Conservation (phyloP, 2,113 vertebrate species). For the Scalopus aquaticus region DNA sequence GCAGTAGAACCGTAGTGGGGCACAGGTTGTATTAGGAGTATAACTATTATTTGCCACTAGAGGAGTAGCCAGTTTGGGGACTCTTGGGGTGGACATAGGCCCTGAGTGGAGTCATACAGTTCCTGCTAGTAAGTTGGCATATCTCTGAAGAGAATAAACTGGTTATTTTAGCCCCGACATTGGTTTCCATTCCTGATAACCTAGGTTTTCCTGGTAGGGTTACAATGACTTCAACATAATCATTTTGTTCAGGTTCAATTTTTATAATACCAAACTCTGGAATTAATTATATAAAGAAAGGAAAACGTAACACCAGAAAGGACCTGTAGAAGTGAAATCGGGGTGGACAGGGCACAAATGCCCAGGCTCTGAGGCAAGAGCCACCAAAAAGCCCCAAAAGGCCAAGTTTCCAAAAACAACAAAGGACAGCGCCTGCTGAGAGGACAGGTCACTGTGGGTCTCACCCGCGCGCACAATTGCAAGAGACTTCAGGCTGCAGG, state of each 20-base stretch:
- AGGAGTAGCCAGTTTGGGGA: neutral
- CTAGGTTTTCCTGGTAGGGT: neutral
- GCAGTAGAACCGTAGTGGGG: neutral
- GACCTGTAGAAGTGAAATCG: neutral
- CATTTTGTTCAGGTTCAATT: neutral
- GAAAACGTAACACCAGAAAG: neutral
- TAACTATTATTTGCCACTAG: neutral
- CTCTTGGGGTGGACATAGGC: neutral
- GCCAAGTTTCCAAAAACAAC: too few relatives aligned
- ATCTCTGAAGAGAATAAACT: neutral
- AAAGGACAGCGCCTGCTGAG: too few relatives aligned
- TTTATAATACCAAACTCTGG: neutral
- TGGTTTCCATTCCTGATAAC: neutral
- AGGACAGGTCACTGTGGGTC: too few relatives aligned
- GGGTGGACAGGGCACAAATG: too few relatives aligned
- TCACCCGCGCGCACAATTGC: too few relatives aligned
- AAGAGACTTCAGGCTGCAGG: too few relatives aligned
- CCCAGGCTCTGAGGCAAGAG: too few relatives aligned
- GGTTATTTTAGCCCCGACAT: neutral
- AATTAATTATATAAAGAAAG: neutral
- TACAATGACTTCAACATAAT: neutral
- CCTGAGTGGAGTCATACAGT: neutral
- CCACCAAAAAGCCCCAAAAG: too few relatives aligned
- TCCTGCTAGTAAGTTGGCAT: neutral
- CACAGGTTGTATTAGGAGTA: neutral